Percentiles rank a stretch among this genome's conserved stretches.
phyloP scores from a whole-genome alignment of 1,140 invertebrate species.

The Leptinotarsa texana region DNA sequence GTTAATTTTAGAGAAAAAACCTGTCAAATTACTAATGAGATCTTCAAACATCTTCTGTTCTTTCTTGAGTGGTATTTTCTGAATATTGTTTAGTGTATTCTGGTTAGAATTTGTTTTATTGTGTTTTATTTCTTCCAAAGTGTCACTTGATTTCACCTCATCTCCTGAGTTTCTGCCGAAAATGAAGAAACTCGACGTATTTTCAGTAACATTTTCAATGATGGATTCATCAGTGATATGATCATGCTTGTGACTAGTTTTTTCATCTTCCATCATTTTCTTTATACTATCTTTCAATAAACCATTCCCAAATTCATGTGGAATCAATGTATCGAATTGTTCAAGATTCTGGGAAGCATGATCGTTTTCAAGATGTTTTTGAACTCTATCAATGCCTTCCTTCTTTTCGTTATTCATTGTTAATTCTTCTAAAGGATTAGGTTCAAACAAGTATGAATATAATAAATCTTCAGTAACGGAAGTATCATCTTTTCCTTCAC shows the following conservation, averaged over 20 bases:
- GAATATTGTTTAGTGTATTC: conserved; percentile 8
- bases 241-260: not conserved
- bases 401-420: too few species aligned
- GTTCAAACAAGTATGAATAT: not conserved
- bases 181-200: not conserved
- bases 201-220: not conserved
- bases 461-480: not conserved
- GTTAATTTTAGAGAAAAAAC: conserved; percentile 1
- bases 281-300: not conserved
- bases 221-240: not conserved
- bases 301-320: not conserved
- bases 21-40: conserved; percentile 1
- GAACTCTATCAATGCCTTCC: not conserved
- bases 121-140: not conserved
- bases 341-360: not conserved
- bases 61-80: conserved; percentile 5
- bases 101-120: not conserved
- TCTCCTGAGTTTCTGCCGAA: not conserved
- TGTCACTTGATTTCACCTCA: not conserved
- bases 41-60: conserved; percentile 1
- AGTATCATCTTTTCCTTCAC: not conserved
- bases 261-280: not conserved
- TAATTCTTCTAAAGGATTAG: not conserved
- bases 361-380: not conserved
- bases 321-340: not conserved